phyloP scores from a whole-genome alignment of 1,140 invertebrate species.

The Drosophila ohnishii region DNA sequence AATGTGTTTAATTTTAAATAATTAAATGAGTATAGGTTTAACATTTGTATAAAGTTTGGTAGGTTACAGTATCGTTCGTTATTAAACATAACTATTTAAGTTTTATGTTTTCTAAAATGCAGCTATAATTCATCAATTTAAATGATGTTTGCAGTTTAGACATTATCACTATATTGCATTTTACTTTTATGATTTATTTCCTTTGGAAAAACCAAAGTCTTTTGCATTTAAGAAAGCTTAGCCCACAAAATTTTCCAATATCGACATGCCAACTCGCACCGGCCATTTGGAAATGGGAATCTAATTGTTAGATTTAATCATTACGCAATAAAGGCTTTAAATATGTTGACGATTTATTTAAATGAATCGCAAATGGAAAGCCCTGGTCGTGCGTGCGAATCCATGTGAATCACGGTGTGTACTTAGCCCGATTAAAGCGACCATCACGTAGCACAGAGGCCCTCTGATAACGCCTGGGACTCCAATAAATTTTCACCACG shows the following conservation, averaged over 20 bases:
- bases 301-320: constrained; percentile 14
- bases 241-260: constrained; percentile 7
- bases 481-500: constrained; percentile 76
- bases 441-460: constrained; percentile 55
- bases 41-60: too few relatives aligned
- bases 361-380: constrained; percentile 69
- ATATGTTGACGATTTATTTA: constrained; percentile 53
- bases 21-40: too few relatives aligned
- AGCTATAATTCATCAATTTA: neutral
- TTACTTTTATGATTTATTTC: neutral
- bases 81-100: too few relatives aligned
- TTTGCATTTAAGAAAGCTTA: neutral
- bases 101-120: neutral
- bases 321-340: constrained; percentile 50
- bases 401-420: constrained; percentile 56
- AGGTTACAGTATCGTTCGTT: too few relatives aligned
- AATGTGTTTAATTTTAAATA: too few relatives aligned
- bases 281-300: constrained; percentile 12
- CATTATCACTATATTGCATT: neutral
- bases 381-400: constrained; percentile 48
- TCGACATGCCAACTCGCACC: constrained; percentile 9
- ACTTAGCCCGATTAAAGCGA: constrained; percentile 45
- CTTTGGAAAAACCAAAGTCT: neutral
- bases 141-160: neutral
- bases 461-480: constrained; percentile 57